Percentiles rank a stretch among this genome's conserved stretches.
phyloP scores from a whole-genome alignment of 2,888 invertebrate species.

The Noctua janthina region DNA sequence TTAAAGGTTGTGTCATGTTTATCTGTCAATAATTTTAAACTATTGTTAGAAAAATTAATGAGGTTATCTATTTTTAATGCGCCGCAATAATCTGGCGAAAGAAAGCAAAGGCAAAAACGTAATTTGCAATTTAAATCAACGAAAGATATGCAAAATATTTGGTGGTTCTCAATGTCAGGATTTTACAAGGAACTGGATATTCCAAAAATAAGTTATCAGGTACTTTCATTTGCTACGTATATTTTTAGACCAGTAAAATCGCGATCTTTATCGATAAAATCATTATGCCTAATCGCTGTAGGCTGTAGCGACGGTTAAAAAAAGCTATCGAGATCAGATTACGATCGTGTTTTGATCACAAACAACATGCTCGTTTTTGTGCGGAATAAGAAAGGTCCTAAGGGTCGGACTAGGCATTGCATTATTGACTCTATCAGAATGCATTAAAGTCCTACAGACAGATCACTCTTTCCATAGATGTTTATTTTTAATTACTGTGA shows the following conservation, averaged over 20 bases:
- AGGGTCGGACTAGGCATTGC: slow-evolving; percentile 3
- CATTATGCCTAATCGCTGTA: slow-evolving; percentile 29
- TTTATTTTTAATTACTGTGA: slow-evolving; percentile 2
- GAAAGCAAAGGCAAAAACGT: not conserved
- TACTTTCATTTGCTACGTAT: slow-evolving; percentile 1
- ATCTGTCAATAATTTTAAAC: not conserved
- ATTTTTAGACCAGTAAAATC: slow-evolving; percentile 16
- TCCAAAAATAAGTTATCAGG: not conserved
- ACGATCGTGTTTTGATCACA: slow-evolving; percentile 59
- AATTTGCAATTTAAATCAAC: slow-evolving; percentile 31
- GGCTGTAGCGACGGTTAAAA: slow-evolving; percentile 25
- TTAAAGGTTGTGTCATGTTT: slow-evolving; percentile 8
- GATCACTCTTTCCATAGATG: not conserved
- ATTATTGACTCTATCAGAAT: slow-evolving; percentile 19
- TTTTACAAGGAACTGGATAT: not conserved
- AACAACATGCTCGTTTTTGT: slow-evolving; percentile 22
- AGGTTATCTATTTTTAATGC: not conserved
- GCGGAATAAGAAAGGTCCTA: not conserved
- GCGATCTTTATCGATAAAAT: slow-evolving; percentile 31
- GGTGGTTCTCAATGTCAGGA: not conserved
- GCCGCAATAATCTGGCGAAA: not conserved
- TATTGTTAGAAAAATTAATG: slow-evolving; percentile 6
- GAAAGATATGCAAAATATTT: slow-evolving; percentile 1
- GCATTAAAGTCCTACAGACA: slow-evolving; percentile 16
- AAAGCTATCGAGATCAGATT: slow-evolving; percentile 55